Percentiles rank a stretch among this genome's conserved stretches.
Conservation (phyloP, 2,888 invertebrate species). For the Muscina levida region DNA sequence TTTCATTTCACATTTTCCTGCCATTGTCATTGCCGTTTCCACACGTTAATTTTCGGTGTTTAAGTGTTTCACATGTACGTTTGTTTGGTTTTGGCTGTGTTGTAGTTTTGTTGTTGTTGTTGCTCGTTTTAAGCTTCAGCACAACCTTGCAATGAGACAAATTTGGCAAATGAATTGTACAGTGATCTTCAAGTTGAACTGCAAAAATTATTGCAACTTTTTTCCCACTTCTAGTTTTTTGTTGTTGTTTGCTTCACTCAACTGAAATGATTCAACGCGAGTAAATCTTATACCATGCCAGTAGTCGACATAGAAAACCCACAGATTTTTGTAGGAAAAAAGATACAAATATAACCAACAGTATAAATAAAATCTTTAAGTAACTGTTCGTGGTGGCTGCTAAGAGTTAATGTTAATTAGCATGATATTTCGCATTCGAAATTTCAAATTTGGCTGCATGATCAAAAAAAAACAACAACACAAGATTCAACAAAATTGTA, state of each 20-base stretch:
- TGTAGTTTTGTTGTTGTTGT: constrained; percentile 8
- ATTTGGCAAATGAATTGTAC: constrained; percentile 52
- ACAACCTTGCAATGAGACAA: constrained; percentile 52
- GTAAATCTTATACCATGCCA: neutral
- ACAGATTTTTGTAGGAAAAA: neutral
- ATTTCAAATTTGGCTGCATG: too few relatives aligned
- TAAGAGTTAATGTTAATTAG: constrained; percentile 28
- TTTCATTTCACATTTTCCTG: constrained; percentile 39
- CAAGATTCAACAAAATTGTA: constrained; percentile 18
- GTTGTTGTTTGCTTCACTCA: neutral
- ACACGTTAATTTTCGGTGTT: constrained; percentile 1
- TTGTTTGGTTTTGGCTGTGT: neutral
- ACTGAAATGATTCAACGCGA: neutral
- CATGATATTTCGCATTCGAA: neutral
- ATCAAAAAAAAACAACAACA: too few relatives aligned
- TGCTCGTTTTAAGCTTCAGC: neutral
- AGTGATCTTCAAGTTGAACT: constrained; percentile 23
- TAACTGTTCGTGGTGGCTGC: constrained; percentile 23
- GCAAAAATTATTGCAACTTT: neutral
- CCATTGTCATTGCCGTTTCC: constrained; percentile 50
- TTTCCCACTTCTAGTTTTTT: too few relatives aligned
- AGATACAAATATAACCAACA: neutral
- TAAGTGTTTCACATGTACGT: too few relatives aligned
- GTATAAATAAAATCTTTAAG: constrained; percentile 1
- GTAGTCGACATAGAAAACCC: neutral